A percentile compares a stretch with the other conserved stretches of the same genome.
Conservation (phyloP, 2,113 vertebrate species). For the Bungarus multicinctus region DNA sequence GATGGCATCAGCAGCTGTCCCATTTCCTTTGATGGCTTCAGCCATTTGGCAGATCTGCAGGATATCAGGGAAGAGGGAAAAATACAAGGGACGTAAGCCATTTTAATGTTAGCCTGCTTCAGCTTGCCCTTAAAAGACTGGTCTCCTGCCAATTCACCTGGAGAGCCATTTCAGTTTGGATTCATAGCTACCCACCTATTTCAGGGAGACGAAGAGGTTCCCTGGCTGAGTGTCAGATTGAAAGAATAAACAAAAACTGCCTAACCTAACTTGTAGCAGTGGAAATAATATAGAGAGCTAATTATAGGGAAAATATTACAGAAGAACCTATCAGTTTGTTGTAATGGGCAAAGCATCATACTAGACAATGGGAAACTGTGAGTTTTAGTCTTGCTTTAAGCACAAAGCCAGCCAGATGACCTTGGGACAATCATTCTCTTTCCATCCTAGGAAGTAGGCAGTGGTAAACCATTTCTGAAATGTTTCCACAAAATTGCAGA, state of each 20-base stretch:
- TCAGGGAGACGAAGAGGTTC: conserved; percentile 7
- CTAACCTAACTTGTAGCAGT: not conserved
- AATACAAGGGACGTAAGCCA: not conserved
- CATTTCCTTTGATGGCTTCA: conserved; percentile 27
- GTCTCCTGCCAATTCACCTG: conserved; percentile 12
- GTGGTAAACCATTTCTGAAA: not conserved
- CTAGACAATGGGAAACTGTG: not conserved
- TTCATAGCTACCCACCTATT: not conserved
- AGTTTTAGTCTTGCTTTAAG: not conserved
- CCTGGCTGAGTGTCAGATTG: not conserved
- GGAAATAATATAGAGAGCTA: not conserved
- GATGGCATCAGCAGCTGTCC: conserved; percentile 33
- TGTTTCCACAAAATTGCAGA: not conserved
- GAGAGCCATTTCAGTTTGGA: not conserved
- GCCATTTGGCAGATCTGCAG: conserved; percentile 23
- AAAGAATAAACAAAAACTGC: not conserved
- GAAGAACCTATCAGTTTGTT: not conserved
- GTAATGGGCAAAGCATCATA: not conserved
- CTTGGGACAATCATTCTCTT: not conserved
- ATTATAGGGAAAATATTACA: not conserved
- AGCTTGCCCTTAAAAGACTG: not conserved
- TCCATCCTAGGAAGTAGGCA: not conserved
- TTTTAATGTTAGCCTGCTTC: conserved; percentile 6
- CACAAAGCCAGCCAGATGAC: not conserved
- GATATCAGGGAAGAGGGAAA: not conserved